Evolutionary conservation across 2,797 vertebrate genomes (phyloP).

Genomic region (Dryobates pubescens): DNA sequence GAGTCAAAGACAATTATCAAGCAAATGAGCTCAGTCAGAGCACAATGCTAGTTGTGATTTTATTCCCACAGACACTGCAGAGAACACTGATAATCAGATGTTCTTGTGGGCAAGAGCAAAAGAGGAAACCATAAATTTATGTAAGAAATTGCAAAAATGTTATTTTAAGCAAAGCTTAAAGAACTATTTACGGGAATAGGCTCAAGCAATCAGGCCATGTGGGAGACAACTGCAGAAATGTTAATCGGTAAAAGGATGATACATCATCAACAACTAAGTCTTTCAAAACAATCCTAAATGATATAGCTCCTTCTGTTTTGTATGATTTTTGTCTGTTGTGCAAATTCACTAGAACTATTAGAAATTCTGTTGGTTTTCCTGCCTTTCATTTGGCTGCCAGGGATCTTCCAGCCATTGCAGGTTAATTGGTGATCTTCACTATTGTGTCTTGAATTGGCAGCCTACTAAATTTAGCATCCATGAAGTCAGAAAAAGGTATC

Average conservation of each 20-base stretch:
- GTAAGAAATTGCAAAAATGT: constrained; percentile 9
- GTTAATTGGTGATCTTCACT: background rate
- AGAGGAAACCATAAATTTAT: background rate
- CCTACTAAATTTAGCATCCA: background rate
- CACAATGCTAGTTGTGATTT: background rate
- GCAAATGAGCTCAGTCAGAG: background rate
- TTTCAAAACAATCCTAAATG: background rate
- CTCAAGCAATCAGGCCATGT: background rate
- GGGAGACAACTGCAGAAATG: background rate
- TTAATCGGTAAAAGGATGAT: background rate
- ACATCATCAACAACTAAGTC: background rate
- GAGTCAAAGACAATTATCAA: constrained; percentile 37
- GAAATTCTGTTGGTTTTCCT: background rate
- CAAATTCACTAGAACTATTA: background rate
- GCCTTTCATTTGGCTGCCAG: background rate
- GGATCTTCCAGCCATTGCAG: background rate
- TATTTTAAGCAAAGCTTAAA: background rate
- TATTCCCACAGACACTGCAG: constrained; percentile 8
- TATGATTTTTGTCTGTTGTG: background rate
- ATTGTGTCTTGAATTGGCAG: background rate
- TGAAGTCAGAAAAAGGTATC: background rate
- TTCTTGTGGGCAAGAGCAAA: constrained; percentile 2
- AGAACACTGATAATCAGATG: background rate
- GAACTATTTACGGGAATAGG: background rate
- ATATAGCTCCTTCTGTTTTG: background rate